Conservation (phyloP, 2,888 invertebrate genomes). For the Trissoscelio sp. region DNA sequence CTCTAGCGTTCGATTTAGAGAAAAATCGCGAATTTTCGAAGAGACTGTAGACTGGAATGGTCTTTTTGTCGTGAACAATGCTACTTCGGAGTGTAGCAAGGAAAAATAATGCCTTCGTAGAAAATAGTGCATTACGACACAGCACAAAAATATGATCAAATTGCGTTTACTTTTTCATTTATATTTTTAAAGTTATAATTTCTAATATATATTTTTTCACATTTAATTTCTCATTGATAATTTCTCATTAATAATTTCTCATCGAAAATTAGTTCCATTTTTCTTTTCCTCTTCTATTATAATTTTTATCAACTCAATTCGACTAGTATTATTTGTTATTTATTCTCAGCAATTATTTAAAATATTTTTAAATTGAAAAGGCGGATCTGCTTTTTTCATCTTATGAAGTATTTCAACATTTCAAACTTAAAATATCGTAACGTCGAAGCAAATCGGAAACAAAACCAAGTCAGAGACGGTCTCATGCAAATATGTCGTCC, state of each 20-base stretch:
- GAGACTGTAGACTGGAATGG: constrained; percentile 63
- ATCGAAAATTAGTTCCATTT: too few relatives aligned
- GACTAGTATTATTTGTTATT: too few relatives aligned
- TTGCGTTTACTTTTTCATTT: constrained; percentile 64
- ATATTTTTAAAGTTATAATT: constrained; percentile 60
- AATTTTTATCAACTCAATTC: too few relatives aligned
- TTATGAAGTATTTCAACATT: too few relatives aligned
- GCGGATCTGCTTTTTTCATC: too few relatives aligned
- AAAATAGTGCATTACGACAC: constrained; percentile 62
- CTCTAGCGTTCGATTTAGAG: constrained; percentile 69
- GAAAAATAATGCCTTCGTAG: constrained; percentile 62
- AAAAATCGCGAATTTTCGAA: constrained; percentile 69
- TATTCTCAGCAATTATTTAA: too few relatives aligned
- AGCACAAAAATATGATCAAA: constrained; percentile 61
- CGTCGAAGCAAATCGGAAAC: neutral
- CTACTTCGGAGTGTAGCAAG: constrained; percentile 55
- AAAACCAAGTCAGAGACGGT: constrained; percentile 4
- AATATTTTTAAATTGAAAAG: too few relatives aligned
- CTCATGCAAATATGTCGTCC: constrained; percentile 34
- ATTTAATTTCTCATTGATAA: too few relatives aligned
- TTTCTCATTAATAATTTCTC: too few relatives aligned
- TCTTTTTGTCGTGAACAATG: constrained; percentile 70
- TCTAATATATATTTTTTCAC: too few relatives aligned
- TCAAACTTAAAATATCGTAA: too few relatives aligned
- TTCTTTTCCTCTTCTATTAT: too few relatives aligned